Conservation (phyloP, 2,113 vertebrate species). For the Rhea pennata region DNA sequence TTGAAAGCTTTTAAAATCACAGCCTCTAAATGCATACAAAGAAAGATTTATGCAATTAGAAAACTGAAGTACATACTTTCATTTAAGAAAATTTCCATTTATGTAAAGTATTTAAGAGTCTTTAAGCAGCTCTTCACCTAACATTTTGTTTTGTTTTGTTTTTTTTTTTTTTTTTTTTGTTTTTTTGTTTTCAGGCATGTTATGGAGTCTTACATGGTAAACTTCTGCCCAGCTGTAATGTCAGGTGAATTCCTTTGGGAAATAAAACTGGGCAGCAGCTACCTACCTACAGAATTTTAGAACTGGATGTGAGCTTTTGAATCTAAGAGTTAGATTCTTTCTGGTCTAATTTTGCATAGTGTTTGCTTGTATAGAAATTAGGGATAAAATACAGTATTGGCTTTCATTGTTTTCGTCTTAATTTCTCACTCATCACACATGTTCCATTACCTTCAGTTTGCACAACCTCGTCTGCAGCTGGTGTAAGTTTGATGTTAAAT, state of each 20-base stretch:
- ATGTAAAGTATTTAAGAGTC: background rate
- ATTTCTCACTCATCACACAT: background rate
- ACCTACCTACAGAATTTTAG: background rate
- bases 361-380: background rate
- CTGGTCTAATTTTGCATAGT: background rate
- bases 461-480: background rate
- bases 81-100: background rate
- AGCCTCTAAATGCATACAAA: background rate
- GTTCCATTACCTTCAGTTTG: background rate
- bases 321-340: background rate
- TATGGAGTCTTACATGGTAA: background rate
- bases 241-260: background rate
- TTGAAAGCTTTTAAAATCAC: conserved; percentile 4
- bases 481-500: background rate
- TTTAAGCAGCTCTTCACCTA: background rate
- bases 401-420: background rate
- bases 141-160: background rate
- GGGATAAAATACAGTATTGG: background rate
- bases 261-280: background rate
- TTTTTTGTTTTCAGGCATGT: background rate
- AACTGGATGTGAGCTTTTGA: background rate
- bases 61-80: background rate
- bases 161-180: no score
- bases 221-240: background rate
- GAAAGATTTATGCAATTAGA: background rate